Evolutionary conservation across 2,797 vertebrate species (phyloP).

Genomic region (Rhadinocentrus ornatus): DNA sequence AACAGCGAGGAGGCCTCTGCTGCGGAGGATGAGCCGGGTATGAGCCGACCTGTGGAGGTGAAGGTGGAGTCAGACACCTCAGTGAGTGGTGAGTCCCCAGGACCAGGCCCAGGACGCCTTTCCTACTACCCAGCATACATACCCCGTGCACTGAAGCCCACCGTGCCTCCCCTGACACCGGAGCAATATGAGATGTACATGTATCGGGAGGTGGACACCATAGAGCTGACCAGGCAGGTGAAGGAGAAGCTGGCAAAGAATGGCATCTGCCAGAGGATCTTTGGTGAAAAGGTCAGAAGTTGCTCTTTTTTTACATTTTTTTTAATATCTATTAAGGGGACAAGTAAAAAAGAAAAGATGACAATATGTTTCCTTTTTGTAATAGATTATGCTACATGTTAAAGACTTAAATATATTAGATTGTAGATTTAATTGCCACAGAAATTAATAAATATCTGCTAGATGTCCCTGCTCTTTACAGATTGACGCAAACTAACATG

Average conservation of each 20-base stretch:
- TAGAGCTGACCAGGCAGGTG: slow-evolving; percentile 96
- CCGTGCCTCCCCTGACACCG: slow-evolving; percentile 93
- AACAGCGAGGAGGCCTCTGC: slow-evolving; percentile 87
- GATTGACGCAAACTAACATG: slow-evolving; percentile 5
- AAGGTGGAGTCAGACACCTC: slow-evolving; percentile 87
- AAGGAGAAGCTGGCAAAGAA: slow-evolving; percentile 99
- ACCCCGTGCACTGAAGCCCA: slow-evolving; percentile 93
- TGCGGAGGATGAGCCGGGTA: slow-evolving; percentile 83
- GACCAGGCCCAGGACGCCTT: slow-evolving; percentile 78
- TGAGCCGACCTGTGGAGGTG: slow-evolving; percentile 82
- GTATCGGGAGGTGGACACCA: slow-evolving; percentile 98
- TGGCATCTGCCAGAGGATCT: slow-evolving; percentile 98
- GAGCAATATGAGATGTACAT: slow-evolving; percentile 99
- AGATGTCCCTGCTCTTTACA: background rate
- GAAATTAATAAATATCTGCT: background rate
- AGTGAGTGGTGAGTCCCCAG: slow-evolving; percentile 71
- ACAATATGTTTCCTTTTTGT: background rate
- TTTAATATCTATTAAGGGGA: too few species aligned
- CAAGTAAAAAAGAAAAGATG: background rate
- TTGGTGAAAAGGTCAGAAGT: slow-evolving; percentile 93
- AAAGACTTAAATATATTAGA: background rate
- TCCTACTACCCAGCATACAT: slow-evolving; percentile 92
- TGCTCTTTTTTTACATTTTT: background rate
- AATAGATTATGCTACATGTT: background rate
- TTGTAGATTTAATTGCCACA: too few species aligned